A percentile compares a stretch with the other conserved stretches of the same genome.
Evolutionary conservation across 2,888 invertebrate genomes (phyloP).

Genomic region (Lamellibrachia columna): DNA sequence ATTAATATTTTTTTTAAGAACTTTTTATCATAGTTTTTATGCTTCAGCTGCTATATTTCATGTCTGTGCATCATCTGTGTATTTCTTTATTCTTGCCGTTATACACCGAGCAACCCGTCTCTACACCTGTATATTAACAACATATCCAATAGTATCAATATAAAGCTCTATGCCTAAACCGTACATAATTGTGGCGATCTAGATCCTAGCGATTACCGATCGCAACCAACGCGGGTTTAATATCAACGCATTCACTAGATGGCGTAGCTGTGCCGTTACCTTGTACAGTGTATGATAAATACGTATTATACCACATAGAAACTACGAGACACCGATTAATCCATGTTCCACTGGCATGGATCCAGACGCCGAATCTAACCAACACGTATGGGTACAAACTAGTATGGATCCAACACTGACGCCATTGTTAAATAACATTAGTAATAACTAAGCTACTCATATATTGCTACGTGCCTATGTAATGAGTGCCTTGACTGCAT

Average conservation of each 20-base stretch:
- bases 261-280: not conserved
- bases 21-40: not conserved
- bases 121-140: not conserved
- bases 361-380: not conserved
- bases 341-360: not conserved
- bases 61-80: not conserved
- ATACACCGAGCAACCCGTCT: not conserved
- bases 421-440: not conserved
- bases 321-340: not conserved
- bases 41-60: not conserved
- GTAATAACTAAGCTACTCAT: not conserved
- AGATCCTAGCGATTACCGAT: not conserved
- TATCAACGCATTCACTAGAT: constrained; percentile 10
- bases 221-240: not conserved
- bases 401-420: not conserved
- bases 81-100: not conserved
- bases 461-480: not conserved
- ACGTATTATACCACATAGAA: not conserved
- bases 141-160: not conserved
- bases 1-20: not conserved
- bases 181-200: not conserved
- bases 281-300: not conserved
- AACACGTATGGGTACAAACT: not conserved
- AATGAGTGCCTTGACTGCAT: not conserved
- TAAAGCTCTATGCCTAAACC: not conserved